Base-by-base conservation (phyloP, 2,888 invertebrate genomes). In the Tetrapedia diversipes region DNA sequence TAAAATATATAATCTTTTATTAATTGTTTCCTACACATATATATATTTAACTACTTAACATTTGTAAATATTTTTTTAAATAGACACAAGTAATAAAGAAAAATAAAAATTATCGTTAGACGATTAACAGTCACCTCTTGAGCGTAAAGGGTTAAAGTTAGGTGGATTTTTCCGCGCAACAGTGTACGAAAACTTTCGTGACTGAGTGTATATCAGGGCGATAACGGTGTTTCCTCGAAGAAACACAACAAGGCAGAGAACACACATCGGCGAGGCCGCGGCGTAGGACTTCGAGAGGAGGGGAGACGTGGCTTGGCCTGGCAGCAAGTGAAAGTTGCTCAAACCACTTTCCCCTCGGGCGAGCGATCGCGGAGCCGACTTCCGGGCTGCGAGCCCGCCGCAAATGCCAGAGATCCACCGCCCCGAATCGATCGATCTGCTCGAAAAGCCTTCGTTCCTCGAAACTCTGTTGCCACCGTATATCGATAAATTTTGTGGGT, bases 271-370 rank as follows among this genome's bases (percentile, higher is more conserved):
- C 32, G 56, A 39, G 47, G 37, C 37, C 47, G 60, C 19, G 37
- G 63, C 22, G n/a, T 67, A 56, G 56, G 14, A 56, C 22, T 57
- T 39, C n/a, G n/a, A n/a, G 67, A 43, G 19, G 68, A 76, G 39
- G 59, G 72, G 63, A 63, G 79, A 76, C 76, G 71, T 73, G 78
- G 79, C 76, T 79, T 82, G 84, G 82, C 77, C 77, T 77, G 80
- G 76, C 85, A 76, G 86, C 86, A 70, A 91, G 91, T 91, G 91
- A 91, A 91, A 91, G 91, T 90, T 91, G 89, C 87, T 79, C 85
- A 81, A 83, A 89, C 91, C 89, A 91, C 91, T 91, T 91, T 91
- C 91, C 89, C 91, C 90, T 88, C 84, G 84, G 85, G 86, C 80
- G 82, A 80, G 57, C 78, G 86, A 84, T 80, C 85, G 82, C 84